phyloP scores from a whole-genome alignment of 2,888 invertebrate genomes.

The Elmis aenea region DNA sequence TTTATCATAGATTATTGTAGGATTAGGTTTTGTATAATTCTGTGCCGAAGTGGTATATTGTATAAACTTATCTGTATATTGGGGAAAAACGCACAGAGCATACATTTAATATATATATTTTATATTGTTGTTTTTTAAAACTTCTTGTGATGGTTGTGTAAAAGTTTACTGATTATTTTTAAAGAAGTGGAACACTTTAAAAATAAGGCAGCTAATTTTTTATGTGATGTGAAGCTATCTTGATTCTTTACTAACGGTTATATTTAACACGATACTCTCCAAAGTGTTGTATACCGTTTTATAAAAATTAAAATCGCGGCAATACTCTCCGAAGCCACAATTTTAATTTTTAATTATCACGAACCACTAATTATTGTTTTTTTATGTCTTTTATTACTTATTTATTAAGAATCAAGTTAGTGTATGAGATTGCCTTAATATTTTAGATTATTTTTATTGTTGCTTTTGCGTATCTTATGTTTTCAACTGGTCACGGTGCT shows the following conservation, averaged over 20 bases:
- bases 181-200: constrained; percentile 38
- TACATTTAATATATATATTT: constrained; percentile 35
- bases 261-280: constrained; percentile 17
- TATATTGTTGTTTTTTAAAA: constrained; percentile 41
- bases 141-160: constrained; percentile 38
- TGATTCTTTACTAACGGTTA: constrained; percentile 14
- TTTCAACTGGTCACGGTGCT: constrained; percentile 34
- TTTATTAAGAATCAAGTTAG: constrained; percentile 18
- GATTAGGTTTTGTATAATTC: constrained; percentile 11
- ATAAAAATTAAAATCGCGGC: constrained; percentile 15
- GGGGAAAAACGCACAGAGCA: constrained; percentile 41
- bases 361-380: no score
- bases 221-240: constrained; percentile 31
- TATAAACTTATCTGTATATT: constrained; percentile 42
- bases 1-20: constrained; percentile 6
- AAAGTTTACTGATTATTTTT: constrained; percentile 29
- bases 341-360: constrained; percentile 8
- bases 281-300: constrained; percentile 9
- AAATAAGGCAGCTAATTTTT: constrained; percentile 29
- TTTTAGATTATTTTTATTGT: constrained; percentile 27
- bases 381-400: constrained; percentile 16
- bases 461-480: constrained; percentile 34
- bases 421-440: constrained; percentile 28
- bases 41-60: constrained; percentile 7
- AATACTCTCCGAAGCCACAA: constrained; percentile 31